Conservation (phyloP, 2,888 invertebrate genomes). For the Desoria tigrina region DNA sequence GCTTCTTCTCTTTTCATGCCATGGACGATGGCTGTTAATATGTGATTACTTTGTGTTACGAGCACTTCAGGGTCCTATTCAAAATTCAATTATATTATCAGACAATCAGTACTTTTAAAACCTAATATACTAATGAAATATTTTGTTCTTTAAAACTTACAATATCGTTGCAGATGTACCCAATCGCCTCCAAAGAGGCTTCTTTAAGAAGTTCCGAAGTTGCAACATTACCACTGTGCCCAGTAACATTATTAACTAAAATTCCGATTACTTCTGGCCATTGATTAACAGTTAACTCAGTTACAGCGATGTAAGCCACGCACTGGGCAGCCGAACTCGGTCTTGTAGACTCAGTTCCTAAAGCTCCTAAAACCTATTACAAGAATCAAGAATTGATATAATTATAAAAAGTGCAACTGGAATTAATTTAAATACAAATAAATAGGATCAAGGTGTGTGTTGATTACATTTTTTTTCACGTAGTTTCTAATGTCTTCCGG, state of each 20-base stretch:
- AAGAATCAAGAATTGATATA: not conserved
- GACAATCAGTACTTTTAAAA: not conserved
- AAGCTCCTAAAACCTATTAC: constrained; percentile 78
- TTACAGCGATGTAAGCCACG: constrained; percentile 96
- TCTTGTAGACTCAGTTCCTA: constrained; percentile 92
- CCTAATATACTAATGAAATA: not conserved
- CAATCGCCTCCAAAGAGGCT: constrained; percentile 95
- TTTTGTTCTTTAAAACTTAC: constrained; percentile 56
- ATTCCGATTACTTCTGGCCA: constrained; percentile 89
- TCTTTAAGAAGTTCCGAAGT: constrained; percentile 94
- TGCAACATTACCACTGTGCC: constrained; percentile 62
- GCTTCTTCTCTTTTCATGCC: constrained; percentile 95
- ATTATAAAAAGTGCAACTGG: not conserved
- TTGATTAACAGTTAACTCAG: constrained; percentile 86
- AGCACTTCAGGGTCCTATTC: constrained; percentile 82
- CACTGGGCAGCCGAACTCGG: constrained; percentile 99
- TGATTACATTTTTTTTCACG: constrained; percentile 90
- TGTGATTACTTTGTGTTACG: constrained; percentile 88
- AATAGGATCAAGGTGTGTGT: not conserved
- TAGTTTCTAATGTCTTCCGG: constrained; percentile 81
- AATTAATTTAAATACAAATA: not conserved
- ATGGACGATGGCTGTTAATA: constrained; percentile 97
- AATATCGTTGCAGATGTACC: constrained; percentile 98
- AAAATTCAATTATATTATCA: not conserved
- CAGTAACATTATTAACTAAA: constrained; percentile 86